Base-by-base conservation (phyloP, 2,113 vertebrate species). In the Grammomys surdaster region DNA sequence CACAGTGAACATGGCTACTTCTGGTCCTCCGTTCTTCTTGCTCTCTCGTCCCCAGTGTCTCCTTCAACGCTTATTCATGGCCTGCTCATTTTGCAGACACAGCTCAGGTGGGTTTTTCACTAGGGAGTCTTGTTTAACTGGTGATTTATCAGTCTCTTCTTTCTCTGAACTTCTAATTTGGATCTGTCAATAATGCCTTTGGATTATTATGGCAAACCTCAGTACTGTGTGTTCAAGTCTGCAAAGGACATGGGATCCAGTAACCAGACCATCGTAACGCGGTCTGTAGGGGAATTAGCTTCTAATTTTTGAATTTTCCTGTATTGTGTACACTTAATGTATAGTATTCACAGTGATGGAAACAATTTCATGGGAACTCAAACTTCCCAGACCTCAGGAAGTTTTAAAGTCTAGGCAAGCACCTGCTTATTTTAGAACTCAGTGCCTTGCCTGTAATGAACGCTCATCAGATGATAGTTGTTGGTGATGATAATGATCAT, bases 341-440 rank as follows among this genome's bases (percentile, higher is more conserved):
- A 54, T 6, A 69, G 43, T 24, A 95, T 91, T 96, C 69, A 56
- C 26, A 92, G 19, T 58, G n/a, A 78, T 75, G 94, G 46, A 87
- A 93, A 80, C 89, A 95, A 95, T 88, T 92, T 76, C 76, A 85
- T 33, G 36, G 36, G 54, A 90, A 81, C 81, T 16, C 48, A 89
- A 43, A 94, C 89, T 80, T 89, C 40, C 28, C 72, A 85, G 48
- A 84, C 10, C 48, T 80, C 22, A 7, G 43, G 90, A 33, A 36
- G 36, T 94, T 70, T 36, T 58, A 31, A 88, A 84, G 56, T 75
- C 86, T 86, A 36, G 69, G 77, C 36, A 8, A 93, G 87, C 56
- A 95, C 51, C 73, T 91, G 88, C 75, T 88, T 96, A 56, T 91
- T 96, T 96, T 73, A 92, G 60, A 89, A 90, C 43, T 69, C 33